Percentiles rank a stretch among this genome's conserved stretches.
Evolutionary conservation across 2,113 vertebrate species (phyloP).

Genomic region (Pterocles gutturalis): DNA sequence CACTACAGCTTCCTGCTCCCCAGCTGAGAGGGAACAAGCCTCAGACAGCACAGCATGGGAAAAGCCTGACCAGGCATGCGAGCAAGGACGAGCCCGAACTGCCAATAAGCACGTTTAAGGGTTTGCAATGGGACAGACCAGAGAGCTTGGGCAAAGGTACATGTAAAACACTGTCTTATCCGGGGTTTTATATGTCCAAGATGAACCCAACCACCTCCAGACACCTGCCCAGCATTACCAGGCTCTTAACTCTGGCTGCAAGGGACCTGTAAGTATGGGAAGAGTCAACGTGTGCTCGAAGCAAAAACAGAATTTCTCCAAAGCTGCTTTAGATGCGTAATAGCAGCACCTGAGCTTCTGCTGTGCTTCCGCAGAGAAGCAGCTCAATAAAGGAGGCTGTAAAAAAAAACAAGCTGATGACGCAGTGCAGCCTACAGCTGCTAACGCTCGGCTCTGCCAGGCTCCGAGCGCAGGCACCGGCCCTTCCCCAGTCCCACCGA

Average conservation of each 20-base stretch:
- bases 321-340: neutral
- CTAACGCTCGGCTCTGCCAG: neutral
- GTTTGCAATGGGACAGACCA: neutral
- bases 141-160: neutral
- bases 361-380: neutral
- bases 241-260: neutral
- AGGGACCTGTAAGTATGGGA: neutral
- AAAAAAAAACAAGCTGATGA: no score
- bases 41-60: rapidly evolving
- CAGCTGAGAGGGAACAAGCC: neutral
- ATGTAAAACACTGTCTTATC: neutral
- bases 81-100: neutral
- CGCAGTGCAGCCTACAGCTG: rapidly evolving
- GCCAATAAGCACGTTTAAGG: neutral
- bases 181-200: neutral
- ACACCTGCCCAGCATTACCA: neutral
- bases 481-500: rapidly evolving
- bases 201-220: neutral
- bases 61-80: rapidly evolving
- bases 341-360: neutral
- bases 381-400: neutral
- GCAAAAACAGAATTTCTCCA: neutral
- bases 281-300: neutral
- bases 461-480: neutral
- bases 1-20: rapidly evolving